Evolutionary conservation across 2,888 invertebrate species (phyloP).

Genomic region (Tipula helvola): DNA sequence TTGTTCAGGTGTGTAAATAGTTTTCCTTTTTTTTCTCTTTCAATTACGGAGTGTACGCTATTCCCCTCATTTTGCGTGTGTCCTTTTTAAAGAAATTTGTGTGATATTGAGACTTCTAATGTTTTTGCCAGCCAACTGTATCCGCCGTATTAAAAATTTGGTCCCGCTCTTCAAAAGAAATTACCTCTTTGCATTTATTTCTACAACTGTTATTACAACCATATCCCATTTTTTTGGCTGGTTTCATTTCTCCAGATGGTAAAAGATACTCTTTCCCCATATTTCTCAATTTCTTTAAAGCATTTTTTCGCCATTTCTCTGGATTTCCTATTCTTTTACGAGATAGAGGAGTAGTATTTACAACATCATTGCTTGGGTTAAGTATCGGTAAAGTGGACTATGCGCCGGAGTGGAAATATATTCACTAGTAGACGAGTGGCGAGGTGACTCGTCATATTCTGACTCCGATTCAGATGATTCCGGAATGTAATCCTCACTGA

Average conservation of each 20-base stretch:
- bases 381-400: background rate
- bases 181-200: background rate
- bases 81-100: conserved; percentile 16
- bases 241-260: background rate
- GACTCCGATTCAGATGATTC: too few species aligned
- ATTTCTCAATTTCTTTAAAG: background rate
- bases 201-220: too few species aligned
- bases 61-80: conserved; percentile 19
- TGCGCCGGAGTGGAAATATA: too few species aligned
- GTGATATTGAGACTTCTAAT: conserved; percentile 15
- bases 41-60: conserved; percentile 18
- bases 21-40: conserved; percentile 16
- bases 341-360: background rate
- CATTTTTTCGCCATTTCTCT: too few species aligned
- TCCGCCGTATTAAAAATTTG: background rate
- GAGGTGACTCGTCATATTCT: too few species aligned
- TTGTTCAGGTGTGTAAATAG: conserved; percentile 13
- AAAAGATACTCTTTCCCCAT: background rate
- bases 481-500: background rate
- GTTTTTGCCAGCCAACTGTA: conserved; percentile 12
- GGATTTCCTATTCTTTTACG: background rate
- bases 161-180: background rate
- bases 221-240: background rate
- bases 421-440: too few species aligned
- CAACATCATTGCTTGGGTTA: background rate